These are phyloP conservation scores for Tetranychus truncatus DNA, from an alignment of 2,888 invertebrate species.

Conservation along the genomic window DNA sequence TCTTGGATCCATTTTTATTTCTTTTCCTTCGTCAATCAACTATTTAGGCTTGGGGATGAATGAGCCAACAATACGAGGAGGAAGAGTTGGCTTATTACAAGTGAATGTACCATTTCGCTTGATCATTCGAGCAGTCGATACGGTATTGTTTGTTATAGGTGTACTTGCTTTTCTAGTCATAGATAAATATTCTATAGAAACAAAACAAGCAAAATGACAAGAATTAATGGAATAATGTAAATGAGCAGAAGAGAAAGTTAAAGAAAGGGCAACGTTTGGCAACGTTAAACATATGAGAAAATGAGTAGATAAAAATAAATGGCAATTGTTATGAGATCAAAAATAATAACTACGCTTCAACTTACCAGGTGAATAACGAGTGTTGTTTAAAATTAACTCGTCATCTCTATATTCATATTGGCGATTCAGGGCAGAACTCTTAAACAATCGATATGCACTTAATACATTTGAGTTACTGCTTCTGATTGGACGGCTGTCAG, in stretches of 20 bases:
- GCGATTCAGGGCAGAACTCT: constrained; percentile 6
- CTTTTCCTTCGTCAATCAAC: too few relatives aligned
- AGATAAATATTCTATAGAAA: neutral
- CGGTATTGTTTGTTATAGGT: neutral
- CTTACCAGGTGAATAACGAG: constrained; percentile 6
- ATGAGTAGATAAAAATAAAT: neutral
- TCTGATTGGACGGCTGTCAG: constrained; percentile 2
- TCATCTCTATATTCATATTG: constrained; percentile 4
- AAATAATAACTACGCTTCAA: neutral
- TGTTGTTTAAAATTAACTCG: neutral
- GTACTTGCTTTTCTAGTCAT: neutral
- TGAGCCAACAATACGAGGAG: neutral
- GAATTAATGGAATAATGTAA: neutral
- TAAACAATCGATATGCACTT: constrained; percentile 5
- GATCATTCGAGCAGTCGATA: neutral
- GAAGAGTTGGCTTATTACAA: neutral
- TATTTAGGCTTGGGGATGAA: neutral
- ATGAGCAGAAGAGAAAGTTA: neutral
- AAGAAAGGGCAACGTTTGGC: neutral
- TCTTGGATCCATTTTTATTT: too few relatives aligned
- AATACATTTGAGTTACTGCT: neutral
- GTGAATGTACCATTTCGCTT: constrained; percentile 3
- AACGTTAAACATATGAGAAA: neutral
- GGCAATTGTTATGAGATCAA: neutral
- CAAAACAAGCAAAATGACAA: neutral